phyloP scores from a whole-genome alignment of 2,797 vertebrate species.

The Columba guinea region DNA sequence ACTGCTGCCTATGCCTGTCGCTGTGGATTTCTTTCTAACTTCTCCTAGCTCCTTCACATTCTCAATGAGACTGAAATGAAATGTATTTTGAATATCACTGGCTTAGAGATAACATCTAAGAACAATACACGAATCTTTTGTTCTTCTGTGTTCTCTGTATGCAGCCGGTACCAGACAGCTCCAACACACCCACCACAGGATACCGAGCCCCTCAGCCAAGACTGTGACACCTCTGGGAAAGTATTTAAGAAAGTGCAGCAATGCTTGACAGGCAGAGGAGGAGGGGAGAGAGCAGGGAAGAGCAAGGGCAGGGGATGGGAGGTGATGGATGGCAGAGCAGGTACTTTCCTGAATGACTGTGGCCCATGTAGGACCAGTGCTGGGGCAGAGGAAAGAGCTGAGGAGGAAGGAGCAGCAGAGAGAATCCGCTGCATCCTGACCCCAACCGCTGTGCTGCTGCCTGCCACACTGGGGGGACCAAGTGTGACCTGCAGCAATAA shows the following conservation, averaged over 20 bases:
- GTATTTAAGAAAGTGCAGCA: neutral
- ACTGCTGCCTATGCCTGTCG: neutral
- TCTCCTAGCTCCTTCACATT: neutral
- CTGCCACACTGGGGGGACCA: neutral
- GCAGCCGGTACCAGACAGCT: neutral
- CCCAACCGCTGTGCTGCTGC: fast-evolving
- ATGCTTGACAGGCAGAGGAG: neutral
- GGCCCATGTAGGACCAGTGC: neutral
- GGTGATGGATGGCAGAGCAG: neutral
- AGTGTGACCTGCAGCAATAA: neutral
- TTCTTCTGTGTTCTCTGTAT: neutral
- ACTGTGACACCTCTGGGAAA: neutral
- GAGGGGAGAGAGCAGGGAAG: neutral
- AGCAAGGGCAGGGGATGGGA: neutral
- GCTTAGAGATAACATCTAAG: neutral
- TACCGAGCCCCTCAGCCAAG: neutral
- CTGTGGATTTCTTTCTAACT: neutral
- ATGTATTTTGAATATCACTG: neutral
- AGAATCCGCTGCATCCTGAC: neutral
- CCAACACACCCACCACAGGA: fast-evolving
- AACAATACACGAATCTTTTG: neutral
- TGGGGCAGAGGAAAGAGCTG: neutral
- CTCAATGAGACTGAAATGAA: neutral
- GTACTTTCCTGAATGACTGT: neutral
- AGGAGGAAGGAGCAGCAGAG: neutral